These are phyloP conservation scores for Tokudaia muenninki DNA, from an alignment of 2,797 vertebrate species.

Conservation along the genomic window DNA sequence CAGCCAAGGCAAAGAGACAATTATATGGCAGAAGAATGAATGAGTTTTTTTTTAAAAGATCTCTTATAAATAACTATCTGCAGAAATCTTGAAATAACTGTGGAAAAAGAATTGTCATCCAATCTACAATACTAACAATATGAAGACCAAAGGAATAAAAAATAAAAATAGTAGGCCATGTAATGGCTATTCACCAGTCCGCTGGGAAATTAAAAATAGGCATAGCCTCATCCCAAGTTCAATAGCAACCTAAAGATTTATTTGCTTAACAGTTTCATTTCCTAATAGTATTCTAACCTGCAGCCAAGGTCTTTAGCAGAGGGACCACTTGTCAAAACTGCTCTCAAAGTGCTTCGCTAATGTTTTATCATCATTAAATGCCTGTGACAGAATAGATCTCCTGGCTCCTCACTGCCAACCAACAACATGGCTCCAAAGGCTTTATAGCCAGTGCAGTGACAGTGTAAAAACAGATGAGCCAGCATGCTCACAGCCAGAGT, in stretches of 20 bases:
- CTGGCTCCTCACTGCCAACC: slow-evolving; percentile 78
- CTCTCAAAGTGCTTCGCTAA: slow-evolving; percentile 81
- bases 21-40: slow-evolving; percentile 75
- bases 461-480: slow-evolving; percentile 51
- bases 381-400: slow-evolving; percentile 79
- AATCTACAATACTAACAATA: slow-evolving; percentile 69
- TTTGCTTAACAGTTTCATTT: slow-evolving; percentile 60
- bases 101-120: slow-evolving; percentile 66
- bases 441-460: slow-evolving; percentile 63
- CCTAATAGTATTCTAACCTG: slow-evolving; percentile 60
- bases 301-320: slow-evolving; percentile 70
- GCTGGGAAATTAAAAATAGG: slow-evolving; percentile 60
- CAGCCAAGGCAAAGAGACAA: slow-evolving; percentile 71
- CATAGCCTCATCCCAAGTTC: slow-evolving; percentile 32
- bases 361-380: slow-evolving; percentile 84
- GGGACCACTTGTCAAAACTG: slow-evolving; percentile 77
- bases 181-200: slow-evolving; percentile 39
- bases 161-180: slow-evolving; percentile 7
- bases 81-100: slow-evolving; percentile 74
- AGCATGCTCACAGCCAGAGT: neutral
- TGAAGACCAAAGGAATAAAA: slow-evolving; percentile 22
- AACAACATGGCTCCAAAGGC: slow-evolving; percentile 70
- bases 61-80: slow-evolving; percentile 74
- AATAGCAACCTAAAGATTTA: slow-evolving; percentile 67
- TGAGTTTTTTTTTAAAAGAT: slow-evolving; percentile 42